Evolutionary conservation across 1,140 invertebrate genomes (phyloP), one percentile per base, ranked within the genome.

Genomic region (Halictus rubicundus): DNA sequence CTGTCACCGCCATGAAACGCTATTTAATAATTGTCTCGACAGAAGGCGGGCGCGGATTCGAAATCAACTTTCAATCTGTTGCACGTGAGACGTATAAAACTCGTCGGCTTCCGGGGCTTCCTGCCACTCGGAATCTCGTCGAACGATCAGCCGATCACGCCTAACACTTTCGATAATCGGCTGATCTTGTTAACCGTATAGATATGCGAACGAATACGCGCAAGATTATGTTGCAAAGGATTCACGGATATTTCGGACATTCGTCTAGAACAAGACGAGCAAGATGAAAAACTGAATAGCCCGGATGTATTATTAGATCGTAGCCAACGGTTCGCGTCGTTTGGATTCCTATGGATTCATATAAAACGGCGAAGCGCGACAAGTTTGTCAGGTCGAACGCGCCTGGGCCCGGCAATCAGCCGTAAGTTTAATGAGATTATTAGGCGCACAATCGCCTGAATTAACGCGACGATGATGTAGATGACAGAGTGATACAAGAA

Each of bases 1-100:
- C 73, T 87, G 87, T 88, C 88, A 74, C 65, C 65, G 63, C 63
- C 79, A 49, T 66, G 80, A 80, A 77, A 83, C 61, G 54, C 68
- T 79, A 71, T 85, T 89, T 89, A 88, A 89, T 88, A 84, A 88
- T 76, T 74, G 60, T 69, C 73, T 59, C 61, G 76, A 85, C 82
- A 77, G 54, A 23, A 21, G 46, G 10, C 59, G 52, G 70, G 46
- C 60, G 68, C n/a, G 42, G 68, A 68, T 84, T 60, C 19, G 46
- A 84, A 70, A 81, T 85, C 68, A 68, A 78, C 78, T 81, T 73
- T 60, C 77, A 6, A 73, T 65, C 61, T 59, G 63, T 52, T 54
- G 32, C 68, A 7, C 7, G 7, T 3, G 21, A 12, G 19, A 37
- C 63, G 21, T 19, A 42, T 60, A 25, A 5, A 32, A 37, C 16